A percentile compares a stretch with the other conserved stretches of the same genome.
These are phyloP conservation scores for Sinella curviseta DNA, from an alignment of 1,140 invertebrate genomes.

Conservation along the genomic window DNA sequence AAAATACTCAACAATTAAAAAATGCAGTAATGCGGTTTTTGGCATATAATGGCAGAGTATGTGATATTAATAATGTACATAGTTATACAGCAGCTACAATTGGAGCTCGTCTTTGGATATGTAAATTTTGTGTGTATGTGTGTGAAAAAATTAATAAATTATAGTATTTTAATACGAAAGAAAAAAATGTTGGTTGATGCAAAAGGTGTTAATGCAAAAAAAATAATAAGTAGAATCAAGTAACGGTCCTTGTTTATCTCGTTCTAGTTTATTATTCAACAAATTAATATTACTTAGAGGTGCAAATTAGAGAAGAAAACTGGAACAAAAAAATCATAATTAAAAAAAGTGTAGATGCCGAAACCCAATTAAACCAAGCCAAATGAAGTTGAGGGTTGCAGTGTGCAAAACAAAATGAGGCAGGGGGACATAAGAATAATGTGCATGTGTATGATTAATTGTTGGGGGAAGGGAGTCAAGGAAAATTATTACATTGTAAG, in stretches of 20 bases:
- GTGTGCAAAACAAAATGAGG: neutral
- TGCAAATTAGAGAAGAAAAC: neutral
- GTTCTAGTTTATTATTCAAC: too few relatives aligned
- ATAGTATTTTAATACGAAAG: neutral
- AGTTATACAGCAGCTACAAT: too few relatives aligned
- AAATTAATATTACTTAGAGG: too few relatives aligned
- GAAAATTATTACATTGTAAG: neutral
- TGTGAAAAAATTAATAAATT: too few relatives aligned
- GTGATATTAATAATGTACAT: too few relatives aligned
- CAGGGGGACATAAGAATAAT: neutral
- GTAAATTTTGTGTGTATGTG: too few relatives aligned
- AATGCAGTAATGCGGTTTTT: neutral
- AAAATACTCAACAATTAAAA: neutral
- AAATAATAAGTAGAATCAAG: too few relatives aligned
- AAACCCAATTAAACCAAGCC: neutral
- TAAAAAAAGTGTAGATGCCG: neutral
- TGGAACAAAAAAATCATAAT: neutral
- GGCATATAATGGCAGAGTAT: too few relatives aligned
- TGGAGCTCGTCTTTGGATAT: too few relatives aligned
- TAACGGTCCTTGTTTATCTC: too few relatives aligned
- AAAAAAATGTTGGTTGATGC: neutral
- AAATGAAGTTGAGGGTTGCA: neutral
- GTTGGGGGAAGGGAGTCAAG: too few relatives aligned
- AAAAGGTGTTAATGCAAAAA: too few relatives aligned
- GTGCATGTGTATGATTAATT: neutral